Evolutionary conservation across 2,113 vertebrate genomes (phyloP).

Genomic region (human): GRCh38 chrX:16035501-16036000

Average conservation of each 20-base stretch:
- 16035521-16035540: constrained; percentile 11
- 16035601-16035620: background rate
- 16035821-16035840: constrained; percentile 27
- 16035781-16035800: background rate
- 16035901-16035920: background rate
- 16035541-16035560: background rate
- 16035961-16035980: background rate
- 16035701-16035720: background rate
- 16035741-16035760: background rate
- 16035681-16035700: constrained; percentile 28
- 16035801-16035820: background rate
- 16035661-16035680: background rate
- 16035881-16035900: constrained; percentile 3
- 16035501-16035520: constrained; percentile 15
- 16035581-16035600: background rate
- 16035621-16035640: background rate
- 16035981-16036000: background rate
- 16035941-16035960: background rate
- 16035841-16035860: background rate
- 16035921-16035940: background rate
- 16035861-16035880: background rate
- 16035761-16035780: background rate
- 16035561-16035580: background rate
- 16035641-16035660: background rate
- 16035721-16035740: background rate